A percentile compares a stretch with the other conserved stretches of the same genome.
These are phyloP conservation scores for Harpegnathos saltator DNA, from an alignment of 1,140 invertebrate species.

Conservation along the genomic window DNA sequence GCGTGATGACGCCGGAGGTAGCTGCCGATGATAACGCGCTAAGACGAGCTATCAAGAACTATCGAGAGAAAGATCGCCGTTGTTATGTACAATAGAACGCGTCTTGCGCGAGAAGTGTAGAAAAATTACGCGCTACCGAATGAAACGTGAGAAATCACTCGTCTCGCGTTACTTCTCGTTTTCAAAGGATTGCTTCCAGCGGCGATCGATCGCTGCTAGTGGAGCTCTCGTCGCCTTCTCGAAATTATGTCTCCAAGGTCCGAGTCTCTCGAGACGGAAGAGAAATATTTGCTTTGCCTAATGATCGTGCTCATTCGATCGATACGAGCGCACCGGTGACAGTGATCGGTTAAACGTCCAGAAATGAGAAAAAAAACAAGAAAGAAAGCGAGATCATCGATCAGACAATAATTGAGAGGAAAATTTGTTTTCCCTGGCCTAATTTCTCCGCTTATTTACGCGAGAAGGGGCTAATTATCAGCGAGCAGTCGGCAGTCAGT, in stretches of 20 bases:
- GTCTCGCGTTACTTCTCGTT: slow-evolving; percentile 9
- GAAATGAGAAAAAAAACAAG: slow-evolving; percentile 37
- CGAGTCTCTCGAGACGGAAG: slow-evolving; percentile 19
- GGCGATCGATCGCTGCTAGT: slow-evolving; percentile 55
- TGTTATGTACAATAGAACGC: too few species aligned
- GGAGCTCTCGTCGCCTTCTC: background rate
- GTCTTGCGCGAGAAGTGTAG: too few species aligned
- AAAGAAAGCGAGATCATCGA: slow-evolving; percentile 25
- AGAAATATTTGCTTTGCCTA: slow-evolving; percentile 65
- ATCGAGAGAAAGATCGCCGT: too few species aligned
- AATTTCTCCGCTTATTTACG: slow-evolving; percentile 22
- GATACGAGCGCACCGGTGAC: background rate
- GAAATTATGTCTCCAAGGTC: slow-evolving; percentile 45
- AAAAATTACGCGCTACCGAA: background rate
- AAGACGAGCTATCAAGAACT: too few species aligned
- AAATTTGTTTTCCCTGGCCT: background rate
- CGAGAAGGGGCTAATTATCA: background rate
- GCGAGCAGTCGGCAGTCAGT: background rate
- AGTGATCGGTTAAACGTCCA: slow-evolving; percentile 12
- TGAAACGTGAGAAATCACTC: background rate
- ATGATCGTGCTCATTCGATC: slow-evolving; percentile 48
- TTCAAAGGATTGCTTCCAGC: slow-evolving; percentile 49
- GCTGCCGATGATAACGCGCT: too few species aligned
- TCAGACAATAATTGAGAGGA: background rate
- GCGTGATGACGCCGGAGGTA: too few species aligned